These are phyloP conservation scores for Mylabris sibirica DNA, from an alignment of 2,888 invertebrate species.

Conservation along the genomic window DNA sequence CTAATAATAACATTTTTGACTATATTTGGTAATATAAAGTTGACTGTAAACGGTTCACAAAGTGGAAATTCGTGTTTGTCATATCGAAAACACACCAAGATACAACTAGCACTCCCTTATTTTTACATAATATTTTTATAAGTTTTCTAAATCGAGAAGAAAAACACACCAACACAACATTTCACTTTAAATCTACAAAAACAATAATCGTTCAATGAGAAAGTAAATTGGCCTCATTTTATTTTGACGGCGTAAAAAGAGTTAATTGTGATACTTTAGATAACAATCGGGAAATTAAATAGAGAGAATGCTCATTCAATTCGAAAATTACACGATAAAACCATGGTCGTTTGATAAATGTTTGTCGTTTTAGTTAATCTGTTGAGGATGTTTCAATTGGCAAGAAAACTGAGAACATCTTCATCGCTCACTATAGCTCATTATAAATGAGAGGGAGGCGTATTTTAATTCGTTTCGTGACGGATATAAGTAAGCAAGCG, in stretches of 20 bases:
- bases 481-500: neutral
- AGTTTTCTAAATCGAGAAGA: neutral
- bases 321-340: constrained; percentile 50
- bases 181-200: neutral
- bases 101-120: constrained; percentile 9
- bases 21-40: neutral
- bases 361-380: constrained; percentile 50
- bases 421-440: constrained; percentile 39
- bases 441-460: constrained; percentile 30
- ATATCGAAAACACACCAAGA: constrained; percentile 15
- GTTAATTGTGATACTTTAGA: constrained; percentile 45
- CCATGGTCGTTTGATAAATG: constrained; percentile 49
- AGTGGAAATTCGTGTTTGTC: constrained; percentile 31
- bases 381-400: constrained; percentile 51
- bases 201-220: neutral
- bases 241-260: constrained; percentile 30
- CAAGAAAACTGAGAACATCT: constrained; percentile 40
- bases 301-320: constrained; percentile 46
- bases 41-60: neutral
- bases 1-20: neutral
- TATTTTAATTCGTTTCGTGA: constrained; percentile 19
- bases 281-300: constrained; percentile 49
- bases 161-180: constrained; percentile 5
- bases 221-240: neutral
- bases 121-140: too few relatives aligned